Conservation (phyloP, 2,797 vertebrate species). For the Sphenodon punctatus region DNA sequence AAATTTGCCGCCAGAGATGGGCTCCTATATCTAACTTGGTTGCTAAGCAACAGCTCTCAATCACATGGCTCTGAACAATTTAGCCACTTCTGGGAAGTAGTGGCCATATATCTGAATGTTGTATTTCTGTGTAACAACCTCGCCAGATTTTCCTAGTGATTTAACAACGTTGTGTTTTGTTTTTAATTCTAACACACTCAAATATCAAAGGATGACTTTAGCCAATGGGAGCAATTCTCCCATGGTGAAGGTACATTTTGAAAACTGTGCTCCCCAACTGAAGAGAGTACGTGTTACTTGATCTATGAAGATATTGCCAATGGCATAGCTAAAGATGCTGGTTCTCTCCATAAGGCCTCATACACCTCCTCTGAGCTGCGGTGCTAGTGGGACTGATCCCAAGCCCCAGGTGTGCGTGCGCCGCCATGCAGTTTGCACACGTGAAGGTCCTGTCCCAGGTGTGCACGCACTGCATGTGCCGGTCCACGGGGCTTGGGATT, state of each 20-base stretch:
- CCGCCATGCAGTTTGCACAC: too few species aligned
- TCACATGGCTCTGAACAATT: neutral
- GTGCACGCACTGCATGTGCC: too few species aligned
- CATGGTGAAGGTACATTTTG: neutral
- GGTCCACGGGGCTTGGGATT: too few species aligned
- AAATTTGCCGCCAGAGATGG: conserved; percentile 22
- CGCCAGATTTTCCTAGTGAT: neutral
- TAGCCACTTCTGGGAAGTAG: neutral
- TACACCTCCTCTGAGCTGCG: neutral
- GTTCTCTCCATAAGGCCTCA: rapidly evolving
- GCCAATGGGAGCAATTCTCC: neutral
- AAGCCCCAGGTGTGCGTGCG: too few species aligned
- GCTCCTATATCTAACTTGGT: conserved; percentile 11
- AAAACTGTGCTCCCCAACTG: neutral
- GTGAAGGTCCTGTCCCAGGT: too few species aligned
- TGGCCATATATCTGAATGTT: rapidly evolving
- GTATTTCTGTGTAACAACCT: neutral
- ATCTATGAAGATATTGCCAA: neutral
- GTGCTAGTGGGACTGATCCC: neutral
- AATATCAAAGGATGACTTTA: neutral
- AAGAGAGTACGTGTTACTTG: neutral
- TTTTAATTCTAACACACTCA: too few species aligned
- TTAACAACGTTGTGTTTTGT: too few species aligned
- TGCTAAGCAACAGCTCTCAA: conserved; percentile 47
- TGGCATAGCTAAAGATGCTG: too few species aligned